These are phyloP conservation scores for Porites lutea DNA, from an alignment of 64 coral and sea anemone species.

Conservation along the genomic window DNA sequence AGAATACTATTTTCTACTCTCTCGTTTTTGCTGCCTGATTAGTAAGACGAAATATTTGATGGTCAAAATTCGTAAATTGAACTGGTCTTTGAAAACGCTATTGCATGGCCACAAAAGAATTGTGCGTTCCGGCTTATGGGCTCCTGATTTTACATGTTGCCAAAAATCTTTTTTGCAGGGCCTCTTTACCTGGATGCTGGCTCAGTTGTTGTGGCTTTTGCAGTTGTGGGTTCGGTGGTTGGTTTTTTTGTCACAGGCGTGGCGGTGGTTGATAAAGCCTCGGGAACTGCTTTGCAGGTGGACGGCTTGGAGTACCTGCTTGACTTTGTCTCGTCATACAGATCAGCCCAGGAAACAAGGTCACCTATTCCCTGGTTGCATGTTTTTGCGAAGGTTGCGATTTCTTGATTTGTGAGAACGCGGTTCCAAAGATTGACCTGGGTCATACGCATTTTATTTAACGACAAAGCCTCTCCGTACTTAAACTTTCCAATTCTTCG, in stretches of 20 bases:
- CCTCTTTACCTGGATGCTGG: background rate
- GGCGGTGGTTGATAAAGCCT: background rate
- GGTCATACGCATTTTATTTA: background rate
- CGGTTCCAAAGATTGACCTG: slow-evolving; percentile 11
- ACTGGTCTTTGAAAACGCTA: too few species aligned
- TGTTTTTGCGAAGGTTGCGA: background rate
- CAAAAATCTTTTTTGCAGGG: background rate
- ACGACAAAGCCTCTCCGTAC: background rate
- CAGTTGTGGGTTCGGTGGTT: background rate
- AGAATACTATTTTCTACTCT: too few species aligned
- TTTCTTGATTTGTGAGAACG: slow-evolving; percentile 20
- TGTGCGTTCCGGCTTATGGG: too few species aligned
- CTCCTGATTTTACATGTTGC: too few species aligned
- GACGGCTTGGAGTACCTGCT: background rate
- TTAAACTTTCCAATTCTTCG: background rate
- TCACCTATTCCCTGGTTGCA: slow-evolving; percentile 12
- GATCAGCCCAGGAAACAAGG: slow-evolving; percentile 6
- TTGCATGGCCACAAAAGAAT: too few species aligned
- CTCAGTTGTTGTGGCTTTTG: background rate
- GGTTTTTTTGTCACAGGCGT: background rate
- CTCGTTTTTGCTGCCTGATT: too few species aligned
- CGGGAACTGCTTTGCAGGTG: background rate
- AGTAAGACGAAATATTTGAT: too few species aligned
- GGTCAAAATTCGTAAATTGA: too few species aligned
- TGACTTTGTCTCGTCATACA: slow-evolving; percentile 7